These are phyloP conservation scores for Galaxea fascicularis DNA, from an alignment of 92 coral and sea anemone genomes.

Conservation along the genomic window DNA sequence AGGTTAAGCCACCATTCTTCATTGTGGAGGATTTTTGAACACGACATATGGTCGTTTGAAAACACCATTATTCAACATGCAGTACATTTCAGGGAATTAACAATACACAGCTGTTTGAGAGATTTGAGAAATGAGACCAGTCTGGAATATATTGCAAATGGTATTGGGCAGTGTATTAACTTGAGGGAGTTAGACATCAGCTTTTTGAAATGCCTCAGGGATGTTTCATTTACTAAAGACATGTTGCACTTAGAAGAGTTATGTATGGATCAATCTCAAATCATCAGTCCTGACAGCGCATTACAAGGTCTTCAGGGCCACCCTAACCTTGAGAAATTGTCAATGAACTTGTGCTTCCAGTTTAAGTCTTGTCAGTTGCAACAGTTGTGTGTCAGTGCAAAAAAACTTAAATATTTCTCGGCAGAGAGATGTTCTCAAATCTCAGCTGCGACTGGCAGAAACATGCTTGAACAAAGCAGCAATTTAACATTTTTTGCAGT, in stretches of 20 bases:
- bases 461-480: constrained; percentile 45
- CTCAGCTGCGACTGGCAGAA: constrained; percentile 47
- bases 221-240: constrained; percentile 43
- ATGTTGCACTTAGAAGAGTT: constrained; percentile 42
- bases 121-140: constrained; percentile 43
- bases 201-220: constrained; percentile 33
- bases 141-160: constrained; percentile 39
- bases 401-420: constrained; percentile 32
- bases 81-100: constrained; percentile 37
- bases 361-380: constrained; percentile 46
- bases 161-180: constrained; percentile 33
- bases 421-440: constrained; percentile 46
- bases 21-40: constrained; percentile 37
- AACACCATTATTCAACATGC: constrained; percentile 28
- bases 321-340: no score
- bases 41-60: constrained; percentile 20
- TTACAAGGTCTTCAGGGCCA: no score
- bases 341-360: constrained; percentile 45
- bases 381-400: constrained; percentile 43
- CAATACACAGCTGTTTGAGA: constrained; percentile 36
- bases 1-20: constrained; percentile 41
- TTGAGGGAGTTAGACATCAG: constrained; percentile 38
- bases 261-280: constrained; percentile 39
- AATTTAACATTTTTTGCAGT: constrained; percentile 38
- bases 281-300: constrained; percentile 38